Evolutionary conservation across 2,113 vertebrate genomes (phyloP).

Genomic region (Apteryx owenii): DNA sequence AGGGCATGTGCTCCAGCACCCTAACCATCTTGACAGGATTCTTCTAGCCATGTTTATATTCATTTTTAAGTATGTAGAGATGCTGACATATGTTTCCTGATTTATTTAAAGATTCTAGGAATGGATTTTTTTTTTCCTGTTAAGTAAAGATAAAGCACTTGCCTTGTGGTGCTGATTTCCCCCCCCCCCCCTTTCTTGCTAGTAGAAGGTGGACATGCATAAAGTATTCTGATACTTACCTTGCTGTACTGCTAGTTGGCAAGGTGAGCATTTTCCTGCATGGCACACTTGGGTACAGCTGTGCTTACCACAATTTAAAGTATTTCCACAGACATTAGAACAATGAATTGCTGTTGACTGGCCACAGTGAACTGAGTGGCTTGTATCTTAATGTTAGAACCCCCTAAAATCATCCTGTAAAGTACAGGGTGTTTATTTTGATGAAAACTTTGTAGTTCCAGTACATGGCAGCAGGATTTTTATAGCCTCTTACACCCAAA

Average conservation of each 20-base stretch:
- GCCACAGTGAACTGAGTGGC: constrained; percentile 94
- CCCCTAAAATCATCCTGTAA: neutral
- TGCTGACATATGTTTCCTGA: neutral
- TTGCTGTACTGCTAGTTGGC: constrained; percentile 87
- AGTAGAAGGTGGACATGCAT: neutral
- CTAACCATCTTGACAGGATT: neutral
- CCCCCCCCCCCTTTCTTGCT: neutral
- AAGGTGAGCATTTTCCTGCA: constrained; percentile 87
- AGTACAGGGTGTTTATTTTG: neutral
- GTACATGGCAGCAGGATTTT: neutral
- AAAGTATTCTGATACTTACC: constrained; percentile 75
- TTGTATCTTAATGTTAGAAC: constrained; percentile 47
- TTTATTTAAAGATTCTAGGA: neutral
- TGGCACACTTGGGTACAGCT: constrained; percentile 91
- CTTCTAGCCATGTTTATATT: neutral
- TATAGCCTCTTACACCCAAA: neutral
- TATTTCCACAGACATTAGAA: constrained; percentile 85
- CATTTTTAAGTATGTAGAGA: neutral
- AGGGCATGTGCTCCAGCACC: neutral
- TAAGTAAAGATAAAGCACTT: neutral
- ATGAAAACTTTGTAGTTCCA: neutral
- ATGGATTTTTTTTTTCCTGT: neutral
- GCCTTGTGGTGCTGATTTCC: neutral
- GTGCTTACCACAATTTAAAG: constrained; percentile 91
- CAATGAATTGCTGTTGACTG: constrained; percentile 87